phyloP scores from a whole-genome alignment of 2,888 invertebrate species.

The Deladenus siricidicola region DNA sequence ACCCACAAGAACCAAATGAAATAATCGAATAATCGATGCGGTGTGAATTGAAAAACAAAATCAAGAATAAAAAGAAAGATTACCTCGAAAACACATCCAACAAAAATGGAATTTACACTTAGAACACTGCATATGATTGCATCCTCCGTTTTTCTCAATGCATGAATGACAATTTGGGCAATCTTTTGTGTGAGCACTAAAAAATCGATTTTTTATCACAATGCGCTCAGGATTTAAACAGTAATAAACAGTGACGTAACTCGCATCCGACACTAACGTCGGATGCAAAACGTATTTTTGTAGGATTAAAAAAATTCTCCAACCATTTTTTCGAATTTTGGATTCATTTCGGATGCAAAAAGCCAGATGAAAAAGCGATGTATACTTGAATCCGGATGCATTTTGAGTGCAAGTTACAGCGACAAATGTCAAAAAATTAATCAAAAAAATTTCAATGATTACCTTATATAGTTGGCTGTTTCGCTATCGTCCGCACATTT shows the following conservation, averaged over 20 bases:
- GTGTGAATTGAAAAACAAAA: background rate
- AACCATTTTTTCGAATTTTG: no score
- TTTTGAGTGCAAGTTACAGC: no score
- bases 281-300: no score
- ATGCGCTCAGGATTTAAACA: no score
- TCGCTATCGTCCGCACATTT: conserved; percentile 99
- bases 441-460: background rate
- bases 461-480: conserved; percentile 92
- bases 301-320: no score
- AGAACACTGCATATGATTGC: conserved; percentile 75
- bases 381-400: no score
- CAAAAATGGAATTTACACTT: conserved; percentile 93
- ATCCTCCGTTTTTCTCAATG: conserved; percentile 99
- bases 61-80: background rate
- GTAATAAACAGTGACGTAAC: no score
- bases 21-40: background rate
- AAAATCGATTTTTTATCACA: conserved; percentile 9
- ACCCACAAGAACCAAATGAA: no score
- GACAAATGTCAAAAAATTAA: no score
- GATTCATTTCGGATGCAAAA: no score
- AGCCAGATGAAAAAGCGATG: no score
- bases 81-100: conserved; percentile 90
- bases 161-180: conserved; percentile 98
- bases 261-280: no score
- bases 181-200: conserved; percentile 63